Evolutionary conservation across 1,140 invertebrate genomes (phyloP), one percentile per base, ranked within the genome.

Genomic region (Drusus annulatus): DNA sequence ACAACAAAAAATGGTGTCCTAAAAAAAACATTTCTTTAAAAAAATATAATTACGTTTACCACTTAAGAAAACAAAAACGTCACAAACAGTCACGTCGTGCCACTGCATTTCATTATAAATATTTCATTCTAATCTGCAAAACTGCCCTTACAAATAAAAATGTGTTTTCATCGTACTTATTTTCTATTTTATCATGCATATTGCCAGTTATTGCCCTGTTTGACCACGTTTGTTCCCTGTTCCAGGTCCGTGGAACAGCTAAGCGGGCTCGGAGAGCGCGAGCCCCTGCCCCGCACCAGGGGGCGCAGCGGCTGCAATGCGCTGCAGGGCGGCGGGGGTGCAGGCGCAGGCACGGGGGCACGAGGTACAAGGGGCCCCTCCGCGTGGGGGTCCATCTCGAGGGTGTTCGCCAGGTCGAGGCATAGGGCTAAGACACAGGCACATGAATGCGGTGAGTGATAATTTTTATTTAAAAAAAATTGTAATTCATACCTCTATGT

Each of bases 331-430:
- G 81, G 83, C 86, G 25, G 16, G 90, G 77, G 88, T 87, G 3
- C 90, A 25, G 85, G 87, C 73, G 7, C 73, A 83, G 84, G 87
- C 78, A 87, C 90, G 78, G 88, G 88, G 3, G 90, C 88, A 0
- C 87, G 90, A n/a, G 85, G 87, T 74, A 91, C 91, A 8, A 88
- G 93, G 1, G 91, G 93, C 1, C 90, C 91, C 8, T 91, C 91
- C 13, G 91, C 93, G 0, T 96, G 95, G 95, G 94, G 94, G 60
- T 95, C 94, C 84, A 96, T 96, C 84, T 95, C 94, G 0, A 90
- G 96, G 82, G 96, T 97, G 10, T 97, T 97, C 86, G 95, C 96
- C 0, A 89, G 96, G 8, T 95, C 94, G 71, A 92, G 95, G 78
- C 95, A 96, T 86, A 92, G 96, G 86, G 96, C 95, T 84, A 93